Conservation (phyloP, 2,888 invertebrate genomes). For the Parochlus steinenii region DNA sequence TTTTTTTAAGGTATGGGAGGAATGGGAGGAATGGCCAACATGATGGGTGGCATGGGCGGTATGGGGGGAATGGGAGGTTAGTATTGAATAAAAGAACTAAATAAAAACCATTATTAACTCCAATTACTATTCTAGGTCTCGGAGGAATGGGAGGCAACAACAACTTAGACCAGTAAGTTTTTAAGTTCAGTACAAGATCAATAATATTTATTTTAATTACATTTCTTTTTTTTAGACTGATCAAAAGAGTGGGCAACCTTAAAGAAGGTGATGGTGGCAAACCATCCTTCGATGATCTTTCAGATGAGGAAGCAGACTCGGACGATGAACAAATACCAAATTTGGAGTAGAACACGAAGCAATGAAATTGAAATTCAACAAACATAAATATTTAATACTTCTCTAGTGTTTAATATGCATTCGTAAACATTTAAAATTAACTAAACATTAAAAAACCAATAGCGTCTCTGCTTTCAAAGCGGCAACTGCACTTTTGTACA, state of each 20-base stretch:
- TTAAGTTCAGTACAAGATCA: slow-evolving; percentile 1
- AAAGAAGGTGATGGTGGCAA: slow-evolving; percentile 38
- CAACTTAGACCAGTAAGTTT: background rate
- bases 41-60: slow-evolving; percentile 1
- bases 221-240: too few species aligned
- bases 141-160: slow-evolving; percentile 1
- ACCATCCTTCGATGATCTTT: slow-evolving; percentile 59
- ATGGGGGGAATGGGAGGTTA: slow-evolving; percentile 15
- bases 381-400: too few species aligned
- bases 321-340: slow-evolving; percentile 37
- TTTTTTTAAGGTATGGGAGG: slow-evolving; percentile 1
- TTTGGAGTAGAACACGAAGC: slow-evolving; percentile 7
- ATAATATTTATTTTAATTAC: slow-evolving; percentile 6
- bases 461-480: too few species aligned
- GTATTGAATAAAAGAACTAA: too few species aligned
- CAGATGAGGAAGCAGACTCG: slow-evolving; percentile 47
- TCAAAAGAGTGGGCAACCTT: too few species aligned
- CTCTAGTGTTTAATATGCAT: too few species aligned
- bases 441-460: too few species aligned
- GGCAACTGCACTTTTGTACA: too few species aligned
- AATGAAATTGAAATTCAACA: too few species aligned
- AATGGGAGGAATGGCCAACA: background rate
- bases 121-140: too few species aligned
- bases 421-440: too few species aligned
- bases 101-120: too few species aligned